Evolutionary conservation across 2,888 invertebrate species (phyloP).

Genomic region (Cataglyphis livida): DNA sequence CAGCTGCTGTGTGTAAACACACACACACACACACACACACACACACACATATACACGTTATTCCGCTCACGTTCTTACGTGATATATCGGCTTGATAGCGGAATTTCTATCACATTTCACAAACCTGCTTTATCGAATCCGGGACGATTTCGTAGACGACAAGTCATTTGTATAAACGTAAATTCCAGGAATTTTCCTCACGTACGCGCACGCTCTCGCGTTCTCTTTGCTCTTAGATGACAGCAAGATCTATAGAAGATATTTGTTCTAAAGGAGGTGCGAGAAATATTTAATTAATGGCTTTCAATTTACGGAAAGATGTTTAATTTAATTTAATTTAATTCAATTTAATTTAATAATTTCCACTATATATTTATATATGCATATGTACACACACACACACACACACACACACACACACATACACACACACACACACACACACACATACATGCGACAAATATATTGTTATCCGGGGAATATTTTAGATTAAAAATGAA

Average conservation of each 20-base stretch:
- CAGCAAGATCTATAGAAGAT: not conserved
- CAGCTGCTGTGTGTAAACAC: constrained; percentile 4
- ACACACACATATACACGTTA: not conserved
- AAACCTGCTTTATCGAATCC: constrained; percentile 38
- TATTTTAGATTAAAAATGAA: not conserved
- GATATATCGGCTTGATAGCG: constrained; percentile 42
- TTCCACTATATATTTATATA: too few species aligned
- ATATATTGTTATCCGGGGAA: not conserved
- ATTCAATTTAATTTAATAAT: constrained; percentile 1
- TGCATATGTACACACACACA: too few species aligned
- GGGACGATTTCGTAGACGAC: constrained; percentile 22
- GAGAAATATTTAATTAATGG: constrained; percentile 12
- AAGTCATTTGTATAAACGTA: constrained; percentile 40
- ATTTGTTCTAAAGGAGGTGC: not conserved
- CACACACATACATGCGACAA: too few species aligned
- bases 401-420: too few species aligned
- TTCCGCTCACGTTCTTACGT: constrained; percentile 45
- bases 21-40: too few species aligned
- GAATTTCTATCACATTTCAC: constrained; percentile 52
- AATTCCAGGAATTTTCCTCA: constrained; percentile 27
- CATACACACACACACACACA: too few species aligned
- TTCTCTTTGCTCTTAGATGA: not conserved
- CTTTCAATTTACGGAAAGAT: not conserved
- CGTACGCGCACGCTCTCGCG: not conserved
- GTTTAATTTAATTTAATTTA: not conserved